Percentiles rank a stretch among this genome's conserved stretches.
Evolutionary conservation across 2,113 vertebrate species (phyloP).

Genomic region (Zosterops borbonicus): DNA sequence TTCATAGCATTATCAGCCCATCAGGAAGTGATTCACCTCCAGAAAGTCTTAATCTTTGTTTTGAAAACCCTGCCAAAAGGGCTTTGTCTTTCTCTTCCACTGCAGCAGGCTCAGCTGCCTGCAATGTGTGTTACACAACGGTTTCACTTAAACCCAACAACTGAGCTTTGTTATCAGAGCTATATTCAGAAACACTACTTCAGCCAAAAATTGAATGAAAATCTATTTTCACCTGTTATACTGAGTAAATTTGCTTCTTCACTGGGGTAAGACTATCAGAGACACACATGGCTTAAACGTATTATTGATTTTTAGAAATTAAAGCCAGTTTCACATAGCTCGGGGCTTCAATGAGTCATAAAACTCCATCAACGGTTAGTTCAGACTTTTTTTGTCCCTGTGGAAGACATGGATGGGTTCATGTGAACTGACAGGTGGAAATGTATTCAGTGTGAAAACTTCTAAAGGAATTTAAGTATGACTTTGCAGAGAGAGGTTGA

Average conservation of each 20-base stretch:
- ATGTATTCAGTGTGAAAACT: conserved; percentile 20
- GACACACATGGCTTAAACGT: neutral
- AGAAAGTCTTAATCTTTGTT: neutral
- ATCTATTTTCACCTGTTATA: conserved; percentile 24
- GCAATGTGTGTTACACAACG: neutral
- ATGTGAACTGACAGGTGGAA: conserved; percentile 15
- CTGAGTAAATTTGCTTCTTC: neutral
- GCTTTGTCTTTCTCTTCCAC: neutral
- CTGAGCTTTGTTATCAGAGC: neutral
- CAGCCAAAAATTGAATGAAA: conserved; percentile 23
- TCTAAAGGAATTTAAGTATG: neutral
- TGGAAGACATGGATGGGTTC: neutral
- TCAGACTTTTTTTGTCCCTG: neutral
- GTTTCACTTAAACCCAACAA: neutral
- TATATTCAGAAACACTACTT: conserved; percentile 20
- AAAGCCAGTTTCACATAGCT: conserved; percentile 34
- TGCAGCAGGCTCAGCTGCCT: neutral
- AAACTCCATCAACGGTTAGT: neutral
- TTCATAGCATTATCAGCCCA: neutral
- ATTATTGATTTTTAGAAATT: conserved; percentile 58
- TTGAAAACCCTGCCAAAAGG: neutral
- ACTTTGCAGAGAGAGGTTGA: neutral
- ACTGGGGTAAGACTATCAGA: neutral
- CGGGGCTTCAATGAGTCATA: conserved; percentile 15
- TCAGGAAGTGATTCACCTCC: neutral